Percentiles rank a stretch among this genome's conserved stretches.
Evolutionary conservation across 2,797 vertebrate genomes (phyloP).

Genomic region (Melanotaenia nigrans): DNA sequence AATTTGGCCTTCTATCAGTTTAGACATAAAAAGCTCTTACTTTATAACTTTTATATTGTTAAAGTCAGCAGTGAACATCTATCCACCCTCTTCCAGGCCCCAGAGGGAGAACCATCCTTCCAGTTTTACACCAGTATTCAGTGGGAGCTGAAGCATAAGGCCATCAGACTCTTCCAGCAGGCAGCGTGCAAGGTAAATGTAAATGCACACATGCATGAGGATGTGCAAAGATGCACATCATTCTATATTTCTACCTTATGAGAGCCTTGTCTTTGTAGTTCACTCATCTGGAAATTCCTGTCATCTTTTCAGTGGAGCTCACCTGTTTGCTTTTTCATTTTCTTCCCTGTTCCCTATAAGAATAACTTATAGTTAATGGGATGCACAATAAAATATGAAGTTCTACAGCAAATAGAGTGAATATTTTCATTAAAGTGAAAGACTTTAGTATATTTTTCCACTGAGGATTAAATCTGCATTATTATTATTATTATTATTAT

Average conservation of each 20-base stretch:
- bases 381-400: too few species aligned
- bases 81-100: constrained; percentile 58
- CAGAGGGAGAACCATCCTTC: constrained; percentile 78
- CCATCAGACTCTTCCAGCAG: constrained; percentile 87
- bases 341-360: too few species aligned
- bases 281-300: too few species aligned
- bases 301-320: too few species aligned
- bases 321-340: too few species aligned
- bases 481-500: too few species aligned
- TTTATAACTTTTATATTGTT: neutral
- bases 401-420: too few species aligned
- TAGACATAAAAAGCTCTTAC: constrained; percentile 17
- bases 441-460: too few species aligned
- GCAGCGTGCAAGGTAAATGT: constrained; percentile 87
- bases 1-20: neutral
- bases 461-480: too few species aligned
- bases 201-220: constrained; percentile 20
- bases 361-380: too few species aligned
- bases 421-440: too few species aligned
- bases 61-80: constrained; percentile 20
- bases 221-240: constrained; percentile 13
- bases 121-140: constrained; percentile 78
- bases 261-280: too few species aligned
- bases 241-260: neutral
- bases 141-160: constrained; percentile 81